phyloP scores from a whole-genome alignment of 23 tunicate genomes.

The Phallusia fumigata region DNA sequence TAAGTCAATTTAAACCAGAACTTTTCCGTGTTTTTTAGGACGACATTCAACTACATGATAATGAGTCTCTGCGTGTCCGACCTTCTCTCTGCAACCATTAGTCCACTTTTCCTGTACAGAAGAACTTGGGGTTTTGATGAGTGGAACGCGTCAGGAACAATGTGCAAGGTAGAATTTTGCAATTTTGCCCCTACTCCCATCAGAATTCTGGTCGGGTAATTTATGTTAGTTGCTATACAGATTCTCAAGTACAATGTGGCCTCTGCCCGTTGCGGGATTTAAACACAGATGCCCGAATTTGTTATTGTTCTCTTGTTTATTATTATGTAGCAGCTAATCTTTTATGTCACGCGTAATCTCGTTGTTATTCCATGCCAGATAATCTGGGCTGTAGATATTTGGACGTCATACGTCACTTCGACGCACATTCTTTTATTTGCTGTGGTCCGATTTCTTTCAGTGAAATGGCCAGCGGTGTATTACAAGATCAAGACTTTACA shows the following conservation, averaged over 20 bases:
- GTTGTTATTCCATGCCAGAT: conserved; percentile 16
- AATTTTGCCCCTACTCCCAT: too few relatives aligned
- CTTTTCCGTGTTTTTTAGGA: background rate
- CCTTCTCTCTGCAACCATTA: background rate
- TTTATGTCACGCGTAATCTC: background rate
- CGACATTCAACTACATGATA: background rate
- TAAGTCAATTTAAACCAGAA: too few relatives aligned
- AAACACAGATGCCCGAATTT: too few relatives aligned
- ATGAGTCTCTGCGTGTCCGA: conserved; percentile 16
- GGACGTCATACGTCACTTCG: conserved; percentile 56
- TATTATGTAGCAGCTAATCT: too few relatives aligned
- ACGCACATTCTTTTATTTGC: conserved; percentile 49
- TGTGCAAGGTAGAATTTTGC: conserved; percentile 25
- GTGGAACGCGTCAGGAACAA: background rate
- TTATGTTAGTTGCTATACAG: too few relatives aligned
- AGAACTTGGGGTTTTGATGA: conserved; percentile 17
- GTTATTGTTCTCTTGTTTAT: too few relatives aligned
- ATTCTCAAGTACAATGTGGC: too few relatives aligned
- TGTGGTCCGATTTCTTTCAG: conserved; percentile 30
- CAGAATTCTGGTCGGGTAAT: too few relatives aligned
- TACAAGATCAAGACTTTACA: conserved; percentile 18
- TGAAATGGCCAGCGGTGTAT: conserved; percentile 22
- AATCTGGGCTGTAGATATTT: conserved; percentile 29
- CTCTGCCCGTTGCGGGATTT: too few relatives aligned
- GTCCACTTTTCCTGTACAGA: conserved; percentile 19